phyloP scores from a whole-genome alignment of 2,797 vertebrate genomes.

The Rhadinocentrus ornatus region DNA sequence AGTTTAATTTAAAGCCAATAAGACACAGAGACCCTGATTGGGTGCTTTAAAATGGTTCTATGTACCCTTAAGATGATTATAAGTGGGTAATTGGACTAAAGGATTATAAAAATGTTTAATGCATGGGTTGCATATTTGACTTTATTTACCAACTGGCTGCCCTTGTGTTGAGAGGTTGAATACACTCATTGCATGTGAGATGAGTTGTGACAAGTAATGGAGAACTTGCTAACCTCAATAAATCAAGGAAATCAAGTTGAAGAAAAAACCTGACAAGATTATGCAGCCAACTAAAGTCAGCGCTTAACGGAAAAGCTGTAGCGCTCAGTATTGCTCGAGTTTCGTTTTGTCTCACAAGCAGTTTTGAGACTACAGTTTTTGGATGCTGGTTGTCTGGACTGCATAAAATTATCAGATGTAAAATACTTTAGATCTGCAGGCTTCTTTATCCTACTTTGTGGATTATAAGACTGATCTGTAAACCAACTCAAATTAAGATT shows the following conservation, averaged over 20 bases:
- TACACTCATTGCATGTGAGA: slow-evolving; percentile 8
- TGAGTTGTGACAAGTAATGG: background rate
- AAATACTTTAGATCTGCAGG: slow-evolving; percentile 3
- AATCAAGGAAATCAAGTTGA: background rate
- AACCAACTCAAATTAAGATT: background rate
- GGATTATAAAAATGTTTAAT: slow-evolving; percentile 18
- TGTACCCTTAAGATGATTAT: slow-evolving; percentile 26
- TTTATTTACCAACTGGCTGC: slow-evolving; percentile 19
- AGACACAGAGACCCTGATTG: slow-evolving; percentile 20
- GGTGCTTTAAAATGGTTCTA: slow-evolving; percentile 12
- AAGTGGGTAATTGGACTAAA: slow-evolving; percentile 26
- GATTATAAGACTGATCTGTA: background rate
- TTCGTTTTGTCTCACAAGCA: background rate
- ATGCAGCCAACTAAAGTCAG: slow-evolving; percentile 8
- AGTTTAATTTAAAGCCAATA: slow-evolving; percentile 21
- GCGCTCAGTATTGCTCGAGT: slow-evolving; percentile 24
- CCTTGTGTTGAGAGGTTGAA: slow-evolving; percentile 13
- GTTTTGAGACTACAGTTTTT: slow-evolving; percentile 11
- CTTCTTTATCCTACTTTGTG: background rate
- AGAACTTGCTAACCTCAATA: slow-evolving; percentile 5
- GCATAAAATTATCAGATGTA: slow-evolving; percentile 2
- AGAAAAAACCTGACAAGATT: slow-evolving; percentile 8
- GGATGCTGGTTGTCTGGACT: slow-evolving; percentile 16
- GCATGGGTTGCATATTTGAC: slow-evolving; percentile 24
- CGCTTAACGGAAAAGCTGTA: slow-evolving; percentile 9